phyloP scores from a whole-genome alignment of 2,888 invertebrate species.

The Eupithecia dodoneata region DNA sequence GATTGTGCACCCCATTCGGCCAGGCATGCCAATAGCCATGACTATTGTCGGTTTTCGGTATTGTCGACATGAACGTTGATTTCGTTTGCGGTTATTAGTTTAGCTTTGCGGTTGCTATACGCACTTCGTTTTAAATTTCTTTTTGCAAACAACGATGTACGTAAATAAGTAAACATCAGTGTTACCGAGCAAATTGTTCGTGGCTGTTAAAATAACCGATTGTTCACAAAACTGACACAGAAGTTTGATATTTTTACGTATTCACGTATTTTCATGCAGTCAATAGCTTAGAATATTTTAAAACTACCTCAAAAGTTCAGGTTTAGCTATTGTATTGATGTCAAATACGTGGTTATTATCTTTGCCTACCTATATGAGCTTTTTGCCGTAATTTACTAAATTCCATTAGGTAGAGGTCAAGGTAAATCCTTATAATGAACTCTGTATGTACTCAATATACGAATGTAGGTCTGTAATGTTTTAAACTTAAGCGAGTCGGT shows the following conservation, averaged over 20 bases:
- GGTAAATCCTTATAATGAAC: not conserved
- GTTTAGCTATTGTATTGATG: not conserved
- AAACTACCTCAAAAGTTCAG: not conserved
- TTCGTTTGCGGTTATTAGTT: constrained; percentile 23
- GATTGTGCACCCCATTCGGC: constrained; percentile 29
- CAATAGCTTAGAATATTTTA: not conserved
- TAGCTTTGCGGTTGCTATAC: constrained; percentile 8
- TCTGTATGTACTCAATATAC: not conserved
- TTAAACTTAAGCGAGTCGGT: not conserved
- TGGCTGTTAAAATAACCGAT: not conserved
- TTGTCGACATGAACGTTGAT: constrained; percentile 33
- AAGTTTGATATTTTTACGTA: not conserved
- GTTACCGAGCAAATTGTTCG: not conserved
- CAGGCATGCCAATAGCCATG: constrained; percentile 30
- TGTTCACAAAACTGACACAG: not conserved
- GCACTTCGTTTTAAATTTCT: not conserved
- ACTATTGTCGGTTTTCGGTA: constrained; percentile 35
- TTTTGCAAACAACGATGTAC: not conserved
- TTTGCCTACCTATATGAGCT: no score
- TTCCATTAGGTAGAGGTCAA: not conserved
- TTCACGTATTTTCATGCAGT: not conserved
- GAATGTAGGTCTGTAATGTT: not conserved
- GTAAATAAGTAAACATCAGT: constrained; percentile 1
- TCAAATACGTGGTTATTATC: not conserved
- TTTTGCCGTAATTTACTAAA: no score